These are phyloP conservation scores for Melipona bicolor DNA, from an alignment of 2,888 invertebrate species.

Conservation along the genomic window DNA sequence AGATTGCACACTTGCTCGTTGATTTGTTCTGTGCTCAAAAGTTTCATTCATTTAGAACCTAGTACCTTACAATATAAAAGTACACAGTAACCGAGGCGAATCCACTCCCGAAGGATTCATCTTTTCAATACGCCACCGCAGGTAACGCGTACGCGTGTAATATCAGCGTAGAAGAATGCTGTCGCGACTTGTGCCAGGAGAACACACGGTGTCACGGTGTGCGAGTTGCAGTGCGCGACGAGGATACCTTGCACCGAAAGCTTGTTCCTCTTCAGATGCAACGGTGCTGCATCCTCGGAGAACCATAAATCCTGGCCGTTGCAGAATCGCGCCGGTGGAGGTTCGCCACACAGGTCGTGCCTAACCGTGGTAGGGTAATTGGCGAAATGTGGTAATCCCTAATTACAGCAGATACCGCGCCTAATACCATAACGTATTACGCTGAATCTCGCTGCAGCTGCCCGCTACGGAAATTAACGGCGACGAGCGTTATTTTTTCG, in stretches of 20 bases:
- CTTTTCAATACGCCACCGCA: slow-evolving; percentile 54
- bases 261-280: slow-evolving; percentile 61
- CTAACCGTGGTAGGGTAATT: slow-evolving; percentile 69
- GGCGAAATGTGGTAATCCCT: slow-evolving; percentile 74
- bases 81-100: not conserved
- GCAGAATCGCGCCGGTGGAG: slow-evolving; percentile 48
- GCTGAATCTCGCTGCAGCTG: slow-evolving; percentile 26
- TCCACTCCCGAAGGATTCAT: slow-evolving; percentile 45
- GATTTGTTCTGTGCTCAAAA: no score
- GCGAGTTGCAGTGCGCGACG: slow-evolving; percentile 51
- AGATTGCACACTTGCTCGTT: not conserved
- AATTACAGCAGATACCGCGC: slow-evolving; percentile 65
- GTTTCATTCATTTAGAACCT: not conserved
- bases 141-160: slow-evolving; percentile 59
- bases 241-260: slow-evolving; percentile 53
- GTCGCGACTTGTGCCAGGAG: slow-evolving; percentile 34
- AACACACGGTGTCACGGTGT: slow-evolving; percentile 34
- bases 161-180: slow-evolving; percentile 62
- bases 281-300: slow-evolving; percentile 47
- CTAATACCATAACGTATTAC: slow-evolving; percentile 64
- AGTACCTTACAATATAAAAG: not conserved
- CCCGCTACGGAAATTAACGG: slow-evolving; percentile 20
- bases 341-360: slow-evolving; percentile 73
- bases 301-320: slow-evolving; percentile 63
- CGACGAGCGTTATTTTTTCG: slow-evolving; percentile 27